phyloP scores from a whole-genome alignment of 2,888 invertebrate species.

The Saturnia japonica region DNA sequence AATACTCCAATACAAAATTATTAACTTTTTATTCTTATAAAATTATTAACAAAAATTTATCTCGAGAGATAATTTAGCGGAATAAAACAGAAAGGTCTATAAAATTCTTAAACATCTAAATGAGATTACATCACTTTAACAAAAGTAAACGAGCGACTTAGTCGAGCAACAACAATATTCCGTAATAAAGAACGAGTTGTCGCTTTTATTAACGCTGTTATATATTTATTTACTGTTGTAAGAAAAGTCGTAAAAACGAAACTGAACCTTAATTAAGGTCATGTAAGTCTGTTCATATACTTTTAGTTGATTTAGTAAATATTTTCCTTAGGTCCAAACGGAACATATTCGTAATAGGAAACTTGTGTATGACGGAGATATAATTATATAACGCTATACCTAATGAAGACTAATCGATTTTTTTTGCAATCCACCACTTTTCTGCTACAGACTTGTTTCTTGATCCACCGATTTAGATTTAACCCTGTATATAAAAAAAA shows the following conservation, averaged over 20 bases:
- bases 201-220: constrained; percentile 20
- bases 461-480: background rate
- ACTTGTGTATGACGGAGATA: constrained; percentile 34
- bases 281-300: constrained; percentile 5
- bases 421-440: constrained; percentile 23
- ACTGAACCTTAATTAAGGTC: constrained; percentile 18
- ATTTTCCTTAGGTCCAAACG: constrained; percentile 25
- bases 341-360: constrained; percentile 31
- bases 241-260: constrained; percentile 15
- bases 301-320: background rate
- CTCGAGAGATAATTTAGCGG: background rate
- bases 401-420: constrained; percentile 47
- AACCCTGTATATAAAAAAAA: background rate
- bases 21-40: background rate
- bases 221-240: constrained; percentile 21
- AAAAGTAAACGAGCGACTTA: constrained; percentile 13
- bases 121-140: constrained; percentile 1
- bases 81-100: constrained; percentile 1
- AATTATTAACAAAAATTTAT: background rate
- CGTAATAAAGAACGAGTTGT: constrained; percentile 19
- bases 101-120: constrained; percentile 8
- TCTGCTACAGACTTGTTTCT: background rate
- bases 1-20: background rate
- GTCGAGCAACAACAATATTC: constrained; percentile 14
- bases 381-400: constrained; percentile 37